Evolutionary conservation across 2,797 vertebrate genomes (phyloP), one percentile per base, ranked within the genome.

Genomic region (Tinamus major): DNA sequence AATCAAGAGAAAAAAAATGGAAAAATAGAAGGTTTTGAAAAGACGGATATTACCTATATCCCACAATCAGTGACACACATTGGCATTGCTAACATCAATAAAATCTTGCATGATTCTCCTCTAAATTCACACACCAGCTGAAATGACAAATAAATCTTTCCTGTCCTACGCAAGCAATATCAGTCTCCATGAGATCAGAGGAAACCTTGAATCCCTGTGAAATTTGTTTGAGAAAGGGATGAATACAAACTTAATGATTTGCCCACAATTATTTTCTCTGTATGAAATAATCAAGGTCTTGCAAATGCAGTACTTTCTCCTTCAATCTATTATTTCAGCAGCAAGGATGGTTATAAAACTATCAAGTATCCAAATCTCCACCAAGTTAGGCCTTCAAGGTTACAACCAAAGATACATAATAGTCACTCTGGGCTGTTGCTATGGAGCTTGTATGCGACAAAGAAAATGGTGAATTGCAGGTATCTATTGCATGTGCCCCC

Each of bases 241-340:
- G 16, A 86, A 46, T 48, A 44, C 0, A 2, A 80, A 7, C 9
- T 91, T 75, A 37, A 37, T 15, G 13, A 81, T 90, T 90, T 86
- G 33, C 61, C 65, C 77, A 82, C 13, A 84, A 49, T 48, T 69
- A 37, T 83, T 74, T 92, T 68, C 79, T 85, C 61, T 6, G 35
- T 56, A 53, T 11, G 4, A 13, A 85, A 81, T 31, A 91, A 56
- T 3, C 19, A 81, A 86, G 14, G n/a, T 31, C n/a, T 59, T 13
- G 18, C 48, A 61, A 85, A 92, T 95, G 9, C 12, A 77, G n/a
- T 7, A 27, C 24, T 79, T 79, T 80, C 39, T 85, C 26, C 29
- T 33, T 19, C 29, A 70, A 33, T 20, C 24, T 82, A 67, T 88
- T n/a, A 68, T 86, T 95, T 95, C 63, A 90, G 56, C 69, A 94